These are phyloP conservation scores for Callorhinus ursinus DNA, from an alignment of 2,113 vertebrate genomes.

Conservation along the genomic window DNA sequence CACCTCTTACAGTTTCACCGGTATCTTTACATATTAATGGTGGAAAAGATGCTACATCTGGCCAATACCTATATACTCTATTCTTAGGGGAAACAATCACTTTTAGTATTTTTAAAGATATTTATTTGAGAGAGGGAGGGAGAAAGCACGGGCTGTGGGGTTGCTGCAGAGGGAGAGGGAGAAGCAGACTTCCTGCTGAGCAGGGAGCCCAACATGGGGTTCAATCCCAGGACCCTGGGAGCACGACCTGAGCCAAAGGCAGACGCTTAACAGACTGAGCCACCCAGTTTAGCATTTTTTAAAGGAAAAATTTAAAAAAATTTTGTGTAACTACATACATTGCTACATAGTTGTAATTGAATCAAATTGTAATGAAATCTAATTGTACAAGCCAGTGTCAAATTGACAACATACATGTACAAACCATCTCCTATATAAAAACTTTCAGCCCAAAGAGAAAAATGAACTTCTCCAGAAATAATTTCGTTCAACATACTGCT, in stretches of 20 bases:
- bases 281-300: neutral
- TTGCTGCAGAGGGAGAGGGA: neutral
- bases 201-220: neutral
- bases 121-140: neutral
- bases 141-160: too few relatives aligned
- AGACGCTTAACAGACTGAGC: neutral
- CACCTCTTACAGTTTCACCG: neutral
- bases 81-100: neutral
- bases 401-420: neutral
- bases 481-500: neutral
- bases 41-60: neutral
- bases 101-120: neutral
- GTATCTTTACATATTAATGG: neutral
- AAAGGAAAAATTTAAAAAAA: neutral
- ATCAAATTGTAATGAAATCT: neutral
- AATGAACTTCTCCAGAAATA: neutral
- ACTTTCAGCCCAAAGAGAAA: neutral
- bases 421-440: neutral
- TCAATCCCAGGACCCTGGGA: neutral
- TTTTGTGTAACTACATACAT: neutral
- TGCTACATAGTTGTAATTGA: neutral
- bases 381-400: neutral
- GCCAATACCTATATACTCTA: neutral
- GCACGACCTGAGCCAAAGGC: neutral
- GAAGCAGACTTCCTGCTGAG: neutral